These are phyloP conservation scores for Cheilosia variabilis DNA, from an alignment of 2,888 invertebrate species.

Conservation along the genomic window DNA sequence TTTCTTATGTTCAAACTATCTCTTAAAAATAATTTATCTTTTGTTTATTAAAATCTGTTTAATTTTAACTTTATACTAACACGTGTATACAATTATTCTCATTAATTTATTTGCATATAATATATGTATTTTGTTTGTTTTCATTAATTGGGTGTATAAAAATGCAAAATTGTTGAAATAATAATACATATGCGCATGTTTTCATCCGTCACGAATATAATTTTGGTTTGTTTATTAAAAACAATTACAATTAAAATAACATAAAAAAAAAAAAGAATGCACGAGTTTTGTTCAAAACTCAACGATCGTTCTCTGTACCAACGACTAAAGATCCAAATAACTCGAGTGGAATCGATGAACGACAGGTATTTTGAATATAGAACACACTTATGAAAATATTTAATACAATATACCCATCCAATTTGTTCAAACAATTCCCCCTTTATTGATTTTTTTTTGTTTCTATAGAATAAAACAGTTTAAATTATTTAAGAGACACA, in stretches of 20 bases:
- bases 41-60: not conserved
- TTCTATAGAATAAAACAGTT: constrained; percentile 4
- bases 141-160: constrained; percentile 41
- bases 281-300: constrained; percentile 94
- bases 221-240: not conserved
- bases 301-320: constrained; percentile 96
- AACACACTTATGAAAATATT: constrained; percentile 27
- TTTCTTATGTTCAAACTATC: constrained; percentile 12
- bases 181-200: constrained; percentile 55
- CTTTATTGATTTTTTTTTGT: constrained; percentile 25
- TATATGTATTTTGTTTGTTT: constrained; percentile 43
- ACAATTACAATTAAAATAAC: constrained; percentile 50
- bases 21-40: not conserved
- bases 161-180: constrained; percentile 21
- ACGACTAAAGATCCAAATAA: constrained; percentile 90
- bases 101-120: constrained; percentile 53
- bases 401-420: constrained; percentile 8
- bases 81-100: constrained; percentile 29
- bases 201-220: constrained; percentile 17
- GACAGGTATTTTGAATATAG: constrained; percentile 81
- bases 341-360: constrained; percentile 83
- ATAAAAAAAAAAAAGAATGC: constrained; percentile 84
- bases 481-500: constrained; percentile 11
- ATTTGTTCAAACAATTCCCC: constrained; percentile 15
- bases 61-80: not conserved